These are phyloP conservation scores for Burhinus bistriatus DNA, from an alignment of 2,113 vertebrate species.

Conservation along the genomic window DNA sequence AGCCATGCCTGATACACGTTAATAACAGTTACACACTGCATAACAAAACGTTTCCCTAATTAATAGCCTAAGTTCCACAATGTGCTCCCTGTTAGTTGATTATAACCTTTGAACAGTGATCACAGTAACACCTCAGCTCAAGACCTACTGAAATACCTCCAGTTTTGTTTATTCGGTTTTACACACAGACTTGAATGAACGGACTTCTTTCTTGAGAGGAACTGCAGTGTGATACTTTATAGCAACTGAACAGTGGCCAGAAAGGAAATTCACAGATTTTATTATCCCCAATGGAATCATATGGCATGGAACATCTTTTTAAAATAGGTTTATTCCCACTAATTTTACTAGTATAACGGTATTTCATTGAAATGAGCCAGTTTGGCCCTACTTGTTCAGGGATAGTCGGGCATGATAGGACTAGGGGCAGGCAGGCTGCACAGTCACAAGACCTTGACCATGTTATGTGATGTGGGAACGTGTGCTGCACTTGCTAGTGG, in stretches of 20 bases:
- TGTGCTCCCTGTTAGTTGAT: background rate
- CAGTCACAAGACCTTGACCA: background rate
- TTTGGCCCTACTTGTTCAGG: background rate
- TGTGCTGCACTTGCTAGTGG: background rate
- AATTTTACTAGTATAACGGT: background rate
- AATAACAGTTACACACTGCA: background rate
- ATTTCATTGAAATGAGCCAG: background rate
- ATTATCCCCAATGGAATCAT: background rate
- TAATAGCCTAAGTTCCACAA: background rate
- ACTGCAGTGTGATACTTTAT: background rate
- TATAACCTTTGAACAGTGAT: background rate
- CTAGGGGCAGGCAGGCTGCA: background rate
- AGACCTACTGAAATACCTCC: background rate
- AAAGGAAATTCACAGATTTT: conserved; percentile 1
- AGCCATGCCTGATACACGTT: background rate
- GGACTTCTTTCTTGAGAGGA: background rate
- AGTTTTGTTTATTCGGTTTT: background rate
- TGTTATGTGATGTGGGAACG: background rate
- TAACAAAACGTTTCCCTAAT: background rate
- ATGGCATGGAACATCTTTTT: conserved; percentile 6
- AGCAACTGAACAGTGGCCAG: background rate
- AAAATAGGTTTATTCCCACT: conserved; percentile 20
- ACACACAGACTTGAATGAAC: background rate
- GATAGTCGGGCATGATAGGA: fast-evolving
- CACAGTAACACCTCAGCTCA: background rate